Evolutionary conservation across 2,888 invertebrate species (phyloP).

Genomic region (Tortricodes alternella): DNA sequence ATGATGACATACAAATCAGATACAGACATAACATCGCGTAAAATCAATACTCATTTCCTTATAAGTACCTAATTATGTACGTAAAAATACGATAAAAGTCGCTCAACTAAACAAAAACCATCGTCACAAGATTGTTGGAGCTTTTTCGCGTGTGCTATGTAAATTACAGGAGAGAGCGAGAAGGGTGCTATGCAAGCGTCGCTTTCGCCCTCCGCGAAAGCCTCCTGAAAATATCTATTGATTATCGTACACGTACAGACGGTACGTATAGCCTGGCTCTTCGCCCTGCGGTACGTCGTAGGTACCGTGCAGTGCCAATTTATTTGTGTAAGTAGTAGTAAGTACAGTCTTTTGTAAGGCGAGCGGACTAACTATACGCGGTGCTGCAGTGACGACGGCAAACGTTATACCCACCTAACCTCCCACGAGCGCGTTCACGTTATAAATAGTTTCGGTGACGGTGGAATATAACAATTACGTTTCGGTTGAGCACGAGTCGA

Average conservation of each 20-base stretch:
- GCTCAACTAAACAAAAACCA: constrained; percentile 14
- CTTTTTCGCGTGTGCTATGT: constrained; percentile 55
- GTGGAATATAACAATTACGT: constrained; percentile 16
- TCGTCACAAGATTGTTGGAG: constrained; percentile 40
- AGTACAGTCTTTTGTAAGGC: constrained; percentile 53
- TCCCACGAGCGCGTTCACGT: constrained; percentile 19
- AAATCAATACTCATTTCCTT: no score
- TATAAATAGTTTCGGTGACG: constrained; percentile 26
- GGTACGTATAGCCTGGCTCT: no score
- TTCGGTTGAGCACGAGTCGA: constrained; percentile 10
- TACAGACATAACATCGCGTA: no score
- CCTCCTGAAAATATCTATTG: constrained; percentile 83
- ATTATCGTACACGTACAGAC: constrained; percentile 78
- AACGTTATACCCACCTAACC: constrained; percentile 28
- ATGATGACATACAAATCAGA: no score
- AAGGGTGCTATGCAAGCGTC: constrained; percentile 55
- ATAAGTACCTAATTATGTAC: no score
- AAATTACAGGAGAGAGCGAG: constrained; percentile 72
- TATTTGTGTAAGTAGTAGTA: no score
- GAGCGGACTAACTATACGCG: constrained; percentile 28
- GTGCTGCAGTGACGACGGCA: constrained; percentile 44
- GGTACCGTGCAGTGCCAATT: constrained; percentile 72
- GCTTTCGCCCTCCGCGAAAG: constrained; percentile 72
- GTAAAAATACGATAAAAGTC: not conserved
- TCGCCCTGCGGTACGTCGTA: constrained; percentile 51